Percentiles rank a stretch among this genome's conserved stretches.
Conservation (phyloP, 1,140 invertebrate genomes). For the Colletes latitarsis region DNA sequence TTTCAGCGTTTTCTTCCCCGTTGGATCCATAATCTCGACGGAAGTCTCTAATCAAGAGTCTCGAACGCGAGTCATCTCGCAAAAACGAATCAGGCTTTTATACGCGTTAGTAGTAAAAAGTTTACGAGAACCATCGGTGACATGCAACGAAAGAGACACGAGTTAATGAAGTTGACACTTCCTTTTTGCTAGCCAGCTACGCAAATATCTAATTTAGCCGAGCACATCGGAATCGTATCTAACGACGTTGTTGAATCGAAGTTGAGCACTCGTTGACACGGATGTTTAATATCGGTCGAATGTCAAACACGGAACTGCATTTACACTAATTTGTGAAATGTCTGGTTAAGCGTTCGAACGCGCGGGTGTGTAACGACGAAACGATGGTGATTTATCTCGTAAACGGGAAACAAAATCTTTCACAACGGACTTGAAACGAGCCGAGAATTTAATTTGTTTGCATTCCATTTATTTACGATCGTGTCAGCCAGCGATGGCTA, state of each 20-base stretch:
- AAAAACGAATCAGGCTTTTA: too few species aligned
- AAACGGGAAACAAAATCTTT: neutral
- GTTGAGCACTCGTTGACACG: neutral
- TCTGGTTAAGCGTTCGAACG: neutral
- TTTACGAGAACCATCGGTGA: too few species aligned
- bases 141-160: neutral
- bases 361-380: neutral
- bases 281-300: neutral
- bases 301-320: neutral
- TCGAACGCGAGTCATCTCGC: neutral
- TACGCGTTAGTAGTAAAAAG: too few species aligned
- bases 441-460: neutral
- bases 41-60: too few species aligned
- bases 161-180: neutral
- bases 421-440: neutral
- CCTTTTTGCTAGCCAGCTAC: neutral
- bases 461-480: neutral
- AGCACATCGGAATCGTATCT: neutral
- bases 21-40: too few species aligned
- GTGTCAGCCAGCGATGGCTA: too few species aligned
- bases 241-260: conserved; percentile 9
- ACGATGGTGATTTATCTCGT: neutral
- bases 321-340: neutral
- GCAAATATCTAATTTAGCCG: neutral
- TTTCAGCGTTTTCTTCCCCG: too few species aligned